Base-by-base conservation (phyloP, 2,888 invertebrate species). In the Taphrorychus bicolor region DNA sequence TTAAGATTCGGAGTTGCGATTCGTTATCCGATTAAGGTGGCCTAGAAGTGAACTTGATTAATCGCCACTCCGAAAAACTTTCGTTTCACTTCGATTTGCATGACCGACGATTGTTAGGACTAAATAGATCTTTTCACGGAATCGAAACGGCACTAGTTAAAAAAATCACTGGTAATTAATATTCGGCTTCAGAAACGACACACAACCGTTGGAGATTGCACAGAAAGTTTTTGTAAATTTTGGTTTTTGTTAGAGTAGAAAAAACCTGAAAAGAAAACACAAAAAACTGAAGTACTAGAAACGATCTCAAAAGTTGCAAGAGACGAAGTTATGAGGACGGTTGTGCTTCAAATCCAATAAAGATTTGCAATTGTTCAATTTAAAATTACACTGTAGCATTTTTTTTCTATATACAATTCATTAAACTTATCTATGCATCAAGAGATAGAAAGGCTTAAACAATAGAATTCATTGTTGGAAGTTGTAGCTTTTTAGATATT, bases 401-500 rank as follows among this genome's bases (percentile, higher is more conserved):
- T n/a, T n/a, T n/a, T n/a, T n/a, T 32, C 11, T 9, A 32, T n/a
- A 3, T 32, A 9, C 7, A 7, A 32, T 11, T 9, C 9, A 45
- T n/a, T n/a, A 18, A 5, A 7, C 45, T n/a, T 17, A 2, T 1
- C 7, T 3, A 45, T 45, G 45, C 45, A 45, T 2, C 4, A 2
- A 2, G 5, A 45, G 70, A 82, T 93, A 66, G 87, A 88, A 1
- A 78, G 84, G 72, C 76, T 87, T 17, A 80, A 86, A 78, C 82
- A 84, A 73, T 73, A 72, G 57, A 73, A 71, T 56, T 79, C 81
- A 51, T 73, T 76, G 4, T 74, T 82, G 40, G 84, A 87, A 77
- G 88, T 95, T 2, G 88, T 95, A 21, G 86, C 95, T n/a, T n/a
- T n/a, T 80, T 96, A 59, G 95, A 94, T 1, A 94, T 94, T 2